Base-by-base conservation (phyloP, 2,888 invertebrate species). In the Cyrtodaria siliqua region DNA sequence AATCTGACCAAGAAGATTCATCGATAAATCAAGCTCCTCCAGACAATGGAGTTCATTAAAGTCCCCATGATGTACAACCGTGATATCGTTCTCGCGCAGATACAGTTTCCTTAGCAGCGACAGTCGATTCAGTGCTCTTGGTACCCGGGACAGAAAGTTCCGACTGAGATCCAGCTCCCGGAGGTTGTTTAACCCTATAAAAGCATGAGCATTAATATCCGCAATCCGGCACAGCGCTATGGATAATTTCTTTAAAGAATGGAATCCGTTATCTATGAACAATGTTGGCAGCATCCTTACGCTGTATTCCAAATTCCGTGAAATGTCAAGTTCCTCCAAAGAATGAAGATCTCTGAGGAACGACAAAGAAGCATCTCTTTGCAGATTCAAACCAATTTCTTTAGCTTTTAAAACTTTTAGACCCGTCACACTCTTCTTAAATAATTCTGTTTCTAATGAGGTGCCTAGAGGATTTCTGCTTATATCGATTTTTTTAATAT, bases 21-120 rank as follows among this genome's bases (percentile, higher is more conserved):
- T 61, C 2, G 81, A 81, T 6, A 81, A 59, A 55, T 81, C 81
- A 18, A 81, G 53, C 29, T 71, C 81, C 50, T 81, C 68, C 6
- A 81, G 60, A 38, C 81, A 74, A 20, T 59, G 63, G 16, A 81
- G 44, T 8, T 75, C 72, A 27, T 42, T 74, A 44, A 81, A 81
- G 26, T 74, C 81, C 4, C 75, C 78, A 47, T 74, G 61, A 23
- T 69, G 57, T 6, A 81, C 56, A 2, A 69, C 57, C 1, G 69
- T 71, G 12, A 81, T 78, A 47, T 81, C 81, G 44, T 81, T 81
- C 27, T 72, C 62, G 33, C 78, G 50, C 2, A 81, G 62, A 59
- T 53, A 78, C 29, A 81, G 40, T 49, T 66, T 78, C 29, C 71
- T 71, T 20, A 81, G 52, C n/a, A 62, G 44, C 9, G 71, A 26